Evolutionary conservation across 2,113 vertebrate species (phyloP), one percentile per base, ranked within the genome.

Genomic region (Bungarus multicinctus): DNA sequence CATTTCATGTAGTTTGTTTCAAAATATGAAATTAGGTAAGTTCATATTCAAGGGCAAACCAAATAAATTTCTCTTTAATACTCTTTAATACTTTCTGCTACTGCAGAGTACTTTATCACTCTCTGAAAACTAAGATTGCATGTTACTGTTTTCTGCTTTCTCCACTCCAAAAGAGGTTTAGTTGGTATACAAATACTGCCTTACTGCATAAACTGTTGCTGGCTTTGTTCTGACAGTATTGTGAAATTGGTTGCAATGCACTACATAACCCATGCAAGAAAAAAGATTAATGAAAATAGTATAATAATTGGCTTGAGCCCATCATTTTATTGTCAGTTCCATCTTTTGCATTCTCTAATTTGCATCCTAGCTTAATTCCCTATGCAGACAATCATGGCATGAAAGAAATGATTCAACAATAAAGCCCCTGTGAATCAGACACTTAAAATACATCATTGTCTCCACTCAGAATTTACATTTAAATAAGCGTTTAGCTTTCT

Each of bases 401-500:
- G 6, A 20, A 45, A 90, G 45, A 11, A 57, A 58, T n/a, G 14
- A 64, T 90, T 52, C 11, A 22, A 39, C 91, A 85, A 54, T n/a
- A 9, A 94, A 39, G 34, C 45, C 34, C 12, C 10, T 64, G 45
- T 94, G 93, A 96, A 91, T 95, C 93, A 93, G 53, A 16, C 27
- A 39, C 81, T 74, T 58, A 89, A 93, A 95, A 89, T 58, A 95
- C 5, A 87, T 45, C 30, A 25, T 87, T 55, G 87, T 53, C 69
- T 85, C 45, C 27, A 64, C 23, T 0, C 30, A 58, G 8, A 94
- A 92, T 94, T 94, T 92, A 92, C 74, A 91, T 94, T 69, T 94
- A 91, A 86, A 89, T 92, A 94, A 94, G 34, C 3, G 39, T 34
- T 94, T 87, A 50, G 47, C 55, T 55, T 94, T 90, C 89, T 90